Conservation (phyloP, 2,888 invertebrate genomes). For the Lithophane ornitopus region DNA sequence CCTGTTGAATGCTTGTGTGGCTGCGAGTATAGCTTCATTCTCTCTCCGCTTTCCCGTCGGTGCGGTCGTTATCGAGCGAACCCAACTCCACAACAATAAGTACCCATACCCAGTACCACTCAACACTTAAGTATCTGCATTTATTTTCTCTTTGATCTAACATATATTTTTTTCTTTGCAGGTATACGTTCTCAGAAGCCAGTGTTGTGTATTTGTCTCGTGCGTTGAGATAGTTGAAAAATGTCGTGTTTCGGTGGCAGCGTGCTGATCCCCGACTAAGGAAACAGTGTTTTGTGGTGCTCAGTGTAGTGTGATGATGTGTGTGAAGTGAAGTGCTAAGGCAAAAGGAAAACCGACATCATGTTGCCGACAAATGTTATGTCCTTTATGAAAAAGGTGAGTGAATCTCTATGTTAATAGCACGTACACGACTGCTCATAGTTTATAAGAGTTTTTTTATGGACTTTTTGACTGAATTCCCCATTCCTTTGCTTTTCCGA, state of each 20-base stretch:
- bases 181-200: slow-evolving; percentile 61
- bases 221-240: slow-evolving; percentile 64
- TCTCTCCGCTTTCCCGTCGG: slow-evolving; percentile 73
- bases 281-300: slow-evolving; percentile 61
- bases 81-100: slow-evolving; percentile 60
- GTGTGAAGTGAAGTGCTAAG: slow-evolving; percentile 73
- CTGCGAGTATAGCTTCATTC: slow-evolving; percentile 75
- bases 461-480: not conserved
- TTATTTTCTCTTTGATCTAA: slow-evolving; percentile 60
- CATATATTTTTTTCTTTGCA: slow-evolving; percentile 66
- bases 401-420: slow-evolving; percentile 73
- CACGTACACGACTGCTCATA: not conserved
- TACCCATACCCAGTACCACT: slow-evolving; percentile 57
- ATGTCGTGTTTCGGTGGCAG: slow-evolving; percentile 85
- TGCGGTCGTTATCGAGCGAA: slow-evolving; percentile 73
- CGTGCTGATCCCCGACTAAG: slow-evolving; percentile 85
- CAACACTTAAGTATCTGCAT: slow-evolving; percentile 54
- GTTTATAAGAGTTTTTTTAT: not conserved
- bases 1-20: slow-evolving; percentile 79
- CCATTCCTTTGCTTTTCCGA: not conserved
- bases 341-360: slow-evolving; percentile 83
- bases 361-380: slow-evolving; percentile 98
- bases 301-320: slow-evolving; percentile 78
- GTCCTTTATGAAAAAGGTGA: slow-evolving; percentile 98
- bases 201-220: slow-evolving; percentile 56